Conservation (phyloP, 2,113 vertebrate species). For the Ochotona princeps region DNA sequence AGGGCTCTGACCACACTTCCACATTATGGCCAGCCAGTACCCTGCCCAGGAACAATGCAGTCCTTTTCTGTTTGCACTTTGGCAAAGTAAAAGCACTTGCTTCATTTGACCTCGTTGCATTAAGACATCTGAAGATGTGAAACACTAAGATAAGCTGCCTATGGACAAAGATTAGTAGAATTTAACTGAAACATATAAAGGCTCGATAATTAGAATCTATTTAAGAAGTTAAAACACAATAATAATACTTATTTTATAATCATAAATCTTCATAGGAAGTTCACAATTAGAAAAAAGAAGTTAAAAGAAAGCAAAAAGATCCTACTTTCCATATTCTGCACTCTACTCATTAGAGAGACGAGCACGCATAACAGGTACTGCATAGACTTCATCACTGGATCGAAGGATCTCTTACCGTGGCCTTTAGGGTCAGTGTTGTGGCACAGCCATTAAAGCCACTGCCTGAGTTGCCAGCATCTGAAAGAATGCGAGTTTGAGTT, state of each 20-base stretch:
- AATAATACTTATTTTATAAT: neutral
- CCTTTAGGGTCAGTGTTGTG: no score
- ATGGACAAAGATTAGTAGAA: neutral
- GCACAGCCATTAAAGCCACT: no score
- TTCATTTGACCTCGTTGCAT: neutral
- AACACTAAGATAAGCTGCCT: neutral
- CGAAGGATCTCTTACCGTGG: neutral
- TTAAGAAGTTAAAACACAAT: neutral
- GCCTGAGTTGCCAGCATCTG: no score
- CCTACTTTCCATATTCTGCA: neutral
- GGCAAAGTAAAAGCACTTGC: slow-evolving; percentile 15
- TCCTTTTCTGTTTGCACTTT: neutral
- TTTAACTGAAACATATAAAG: slow-evolving; percentile 38
- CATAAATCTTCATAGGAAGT: neutral
- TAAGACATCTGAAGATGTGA: slow-evolving; percentile 7
- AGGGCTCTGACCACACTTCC: neutral
- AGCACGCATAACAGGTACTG: neutral
- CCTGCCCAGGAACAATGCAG: neutral
- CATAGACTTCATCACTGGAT: neutral
- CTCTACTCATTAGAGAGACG: neutral
- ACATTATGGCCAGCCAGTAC: neutral
- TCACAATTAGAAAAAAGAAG: neutral
- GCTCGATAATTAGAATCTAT: neutral
- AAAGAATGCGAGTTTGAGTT: no score
- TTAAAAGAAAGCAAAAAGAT: neutral